Conservation (phyloP, 2,113 vertebrate species). For the Phalacrocorax pelagicus region DNA sequence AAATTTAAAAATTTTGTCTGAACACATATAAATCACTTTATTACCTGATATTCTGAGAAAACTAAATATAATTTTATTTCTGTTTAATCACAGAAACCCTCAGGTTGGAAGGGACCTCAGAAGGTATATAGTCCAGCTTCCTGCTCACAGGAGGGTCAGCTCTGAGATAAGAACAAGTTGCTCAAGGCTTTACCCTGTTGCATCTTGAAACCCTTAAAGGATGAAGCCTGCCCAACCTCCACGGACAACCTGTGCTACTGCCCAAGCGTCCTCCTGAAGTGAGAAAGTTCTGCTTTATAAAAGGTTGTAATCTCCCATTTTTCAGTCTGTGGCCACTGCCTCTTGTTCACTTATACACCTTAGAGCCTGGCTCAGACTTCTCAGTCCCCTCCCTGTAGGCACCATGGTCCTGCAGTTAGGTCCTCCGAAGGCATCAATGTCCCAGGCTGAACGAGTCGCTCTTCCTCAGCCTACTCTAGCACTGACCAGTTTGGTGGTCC, state of each 20-base stretch:
- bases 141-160: neutral
- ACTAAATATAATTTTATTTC: neutral
- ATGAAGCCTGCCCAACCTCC: neutral
- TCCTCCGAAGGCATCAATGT: neutral
- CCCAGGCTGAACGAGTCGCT: neutral
- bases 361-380: neutral
- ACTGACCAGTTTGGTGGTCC: neutral
- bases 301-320: neutral
- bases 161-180: neutral
- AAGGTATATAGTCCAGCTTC: neutral
- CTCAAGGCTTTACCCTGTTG: neutral
- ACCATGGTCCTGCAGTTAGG: neutral
- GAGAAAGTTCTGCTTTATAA: neutral
- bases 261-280: neutral
- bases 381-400: neutral
- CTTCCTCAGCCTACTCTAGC: neutral
- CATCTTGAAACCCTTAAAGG: neutral
- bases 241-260: neutral
- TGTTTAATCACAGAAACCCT: neutral
- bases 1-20: neutral
- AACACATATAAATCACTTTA: neutral
- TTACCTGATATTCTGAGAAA: neutral
- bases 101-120: neutral
- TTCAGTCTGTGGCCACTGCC: neutral
- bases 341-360: neutral